A percentile compares a stretch with the other conserved stretches of the same genome.
These are phyloP conservation scores for Pempheris klunzingeri DNA, from an alignment of 2,797 vertebrate genomes.

Conservation along the genomic window DNA sequence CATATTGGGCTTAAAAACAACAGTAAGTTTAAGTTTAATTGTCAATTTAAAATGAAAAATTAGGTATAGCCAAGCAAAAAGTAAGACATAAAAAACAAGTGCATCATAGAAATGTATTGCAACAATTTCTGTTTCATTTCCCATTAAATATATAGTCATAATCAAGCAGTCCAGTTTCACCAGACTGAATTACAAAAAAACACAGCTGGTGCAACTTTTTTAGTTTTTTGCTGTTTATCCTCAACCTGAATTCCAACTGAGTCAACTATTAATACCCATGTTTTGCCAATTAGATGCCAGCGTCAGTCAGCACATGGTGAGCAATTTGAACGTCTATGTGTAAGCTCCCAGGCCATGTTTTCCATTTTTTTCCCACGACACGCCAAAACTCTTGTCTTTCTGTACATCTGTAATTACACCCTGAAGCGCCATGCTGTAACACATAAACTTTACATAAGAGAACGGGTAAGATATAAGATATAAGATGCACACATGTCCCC, in stretches of 20 bases:
- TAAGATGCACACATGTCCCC: neutral
- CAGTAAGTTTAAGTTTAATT: neutral
- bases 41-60: neutral
- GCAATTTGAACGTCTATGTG: slow-evolving; percentile 53
- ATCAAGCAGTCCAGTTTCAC: neutral
- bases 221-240: neutral
- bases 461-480: neutral
- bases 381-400: slow-evolving; percentile 26
- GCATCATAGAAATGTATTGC: neutral
- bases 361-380: slow-evolving; percentile 45
- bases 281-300: slow-evolving; percentile 33
- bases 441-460: slow-evolving; percentile 8
- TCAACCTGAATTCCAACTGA: slow-evolving; percentile 15
- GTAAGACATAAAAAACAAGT: neutral
- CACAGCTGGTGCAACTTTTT: neutral
- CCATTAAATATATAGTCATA: no score
- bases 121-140: no score
- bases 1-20: neutral
- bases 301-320: slow-evolving; percentile 40
- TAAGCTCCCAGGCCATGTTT: slow-evolving; percentile 28
- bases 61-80: neutral
- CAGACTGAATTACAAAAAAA: slow-evolving; percentile 15
- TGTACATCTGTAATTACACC: slow-evolving; percentile 46
- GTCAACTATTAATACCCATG: slow-evolving; percentile 5
- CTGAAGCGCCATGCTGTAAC: slow-evolving; percentile 9